Evolutionary conservation across 2,113 vertebrate species (phyloP).

Genomic region (Eulemur rufifrons): DNA sequence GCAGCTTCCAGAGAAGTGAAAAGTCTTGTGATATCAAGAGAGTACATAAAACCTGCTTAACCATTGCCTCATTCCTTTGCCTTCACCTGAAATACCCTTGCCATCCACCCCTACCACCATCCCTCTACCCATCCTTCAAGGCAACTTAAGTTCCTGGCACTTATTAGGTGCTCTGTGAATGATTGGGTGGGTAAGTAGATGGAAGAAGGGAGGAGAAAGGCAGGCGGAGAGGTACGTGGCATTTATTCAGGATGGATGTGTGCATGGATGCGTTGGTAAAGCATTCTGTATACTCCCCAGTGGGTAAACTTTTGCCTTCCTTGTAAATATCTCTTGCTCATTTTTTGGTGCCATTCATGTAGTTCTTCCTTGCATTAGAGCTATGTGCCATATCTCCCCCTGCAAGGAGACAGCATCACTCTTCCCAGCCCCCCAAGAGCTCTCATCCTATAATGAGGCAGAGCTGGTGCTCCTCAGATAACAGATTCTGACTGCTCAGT

Average conservation of each 20-base stretch:
- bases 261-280: background rate
- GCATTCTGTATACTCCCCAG: background rate
- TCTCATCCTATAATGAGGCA: background rate
- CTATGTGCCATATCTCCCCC: background rate
- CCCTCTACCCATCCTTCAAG: background rate
- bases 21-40: background rate
- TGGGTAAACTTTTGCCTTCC: background rate
- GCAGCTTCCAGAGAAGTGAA: background rate
- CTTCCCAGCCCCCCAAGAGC: background rate
- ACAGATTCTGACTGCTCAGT: background rate
- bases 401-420: background rate
- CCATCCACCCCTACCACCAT: background rate
- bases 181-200: background rate
- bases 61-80: background rate
- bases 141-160: background rate
- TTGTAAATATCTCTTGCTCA: background rate
- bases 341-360: background rate
- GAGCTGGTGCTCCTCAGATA: background rate
- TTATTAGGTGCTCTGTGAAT: background rate
- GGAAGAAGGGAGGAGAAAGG: background rate
- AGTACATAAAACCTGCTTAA: background rate
- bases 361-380: background rate
- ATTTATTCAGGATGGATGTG: background rate
- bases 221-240: background rate
- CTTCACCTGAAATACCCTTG: background rate